A percentile compares a stretch with the other conserved stretches of the same genome.
These are phyloP conservation scores for Atherinomorus stipes DNA, from an alignment of 2,113 vertebrate genomes.

Conservation along the genomic window DNA sequence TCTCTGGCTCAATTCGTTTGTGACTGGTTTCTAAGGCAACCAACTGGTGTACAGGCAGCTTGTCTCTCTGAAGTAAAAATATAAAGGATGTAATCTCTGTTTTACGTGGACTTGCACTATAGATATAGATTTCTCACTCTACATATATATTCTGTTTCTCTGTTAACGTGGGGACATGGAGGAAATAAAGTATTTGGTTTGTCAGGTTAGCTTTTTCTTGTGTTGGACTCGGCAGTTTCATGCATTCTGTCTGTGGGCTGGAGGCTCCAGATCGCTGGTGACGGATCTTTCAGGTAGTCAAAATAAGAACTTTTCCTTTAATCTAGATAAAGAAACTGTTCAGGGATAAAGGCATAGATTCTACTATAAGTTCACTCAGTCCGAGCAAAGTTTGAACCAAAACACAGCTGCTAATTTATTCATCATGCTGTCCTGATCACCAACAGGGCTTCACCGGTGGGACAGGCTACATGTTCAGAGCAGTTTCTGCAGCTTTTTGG, in stretches of 20 bases:
- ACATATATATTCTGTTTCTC: conserved; percentile 75
- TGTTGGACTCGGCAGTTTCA: conserved; percentile 67
- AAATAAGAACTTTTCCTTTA: conserved; percentile 25
- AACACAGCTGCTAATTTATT: conserved; percentile 32
- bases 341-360: conserved; percentile 14
- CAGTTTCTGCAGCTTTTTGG: conserved; percentile 1
- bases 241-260: conserved; percentile 74
- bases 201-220: conserved; percentile 71
- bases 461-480: conserved; percentile 30
- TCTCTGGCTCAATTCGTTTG: conserved; percentile 74
- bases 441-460: conserved; percentile 10
- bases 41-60: conserved; percentile 83
- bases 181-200: conserved; percentile 82
- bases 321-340: conserved; percentile 28
- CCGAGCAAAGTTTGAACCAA: conserved; percentile 25
- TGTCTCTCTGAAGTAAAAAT: conserved; percentile 80
- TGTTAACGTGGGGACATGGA: conserved; percentile 60
- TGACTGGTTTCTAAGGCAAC: conserved; percentile 86
- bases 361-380: conserved; percentile 25
- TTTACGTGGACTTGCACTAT: conserved; percentile 71
- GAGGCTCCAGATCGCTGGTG: conserved; percentile 67
- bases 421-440: conserved; percentile 49
- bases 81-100: conserved; percentile 82
- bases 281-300: conserved; percentile 51
- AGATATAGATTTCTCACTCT: conserved; percentile 75